Conservation (phyloP, 2,888 invertebrate genomes). For the Lithophane semibrunnea region DNA sequence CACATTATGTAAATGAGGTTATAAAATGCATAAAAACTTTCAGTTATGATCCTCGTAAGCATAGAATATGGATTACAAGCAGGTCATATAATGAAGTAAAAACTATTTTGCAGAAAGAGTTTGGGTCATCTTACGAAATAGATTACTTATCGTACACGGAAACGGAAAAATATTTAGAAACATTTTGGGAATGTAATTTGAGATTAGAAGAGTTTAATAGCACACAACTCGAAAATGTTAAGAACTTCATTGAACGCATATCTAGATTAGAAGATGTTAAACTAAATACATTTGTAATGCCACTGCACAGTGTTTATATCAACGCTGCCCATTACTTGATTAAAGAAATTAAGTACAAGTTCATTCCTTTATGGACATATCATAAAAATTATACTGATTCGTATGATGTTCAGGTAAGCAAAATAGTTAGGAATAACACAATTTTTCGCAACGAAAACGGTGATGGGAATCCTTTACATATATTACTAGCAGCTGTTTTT, state of each 20-base stretch:
- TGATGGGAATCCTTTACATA: slow-evolving; percentile 36
- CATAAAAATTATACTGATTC: neutral
- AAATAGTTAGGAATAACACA: too few relatives aligned
- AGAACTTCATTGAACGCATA: slow-evolving; percentile 14
- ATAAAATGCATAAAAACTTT: slow-evolving; percentile 22
- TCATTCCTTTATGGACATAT: slow-evolving; percentile 9
- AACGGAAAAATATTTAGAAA: slow-evolving; percentile 38
- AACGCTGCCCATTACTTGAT: neutral
- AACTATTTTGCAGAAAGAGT: slow-evolving; percentile 31
- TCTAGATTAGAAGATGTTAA: too few relatives aligned
- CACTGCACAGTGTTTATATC: neutral
- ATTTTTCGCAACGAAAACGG: neutral
- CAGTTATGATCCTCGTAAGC: slow-evolving; percentile 7
- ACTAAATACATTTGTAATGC: slow-evolving; percentile 1
- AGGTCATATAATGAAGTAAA: slow-evolving; percentile 51
- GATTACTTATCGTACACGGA: slow-evolving; percentile 34
- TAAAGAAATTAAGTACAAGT: neutral
- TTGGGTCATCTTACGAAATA: slow-evolving; percentile 41
- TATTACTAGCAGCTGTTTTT: slow-evolving; percentile 51
- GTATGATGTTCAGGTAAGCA: neutral
- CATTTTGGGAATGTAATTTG: slow-evolving; percentile 41
- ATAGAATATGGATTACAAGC: slow-evolving; percentile 56
- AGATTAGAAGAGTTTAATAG: slow-evolving; percentile 21
- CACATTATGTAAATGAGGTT: slow-evolving; percentile 46
- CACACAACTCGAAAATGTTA: slow-evolving; percentile 39